Evolutionary conservation across 2,113 vertebrate genomes (phyloP), one percentile per base, ranked within the genome.

Genomic region (Channa argus): DNA sequence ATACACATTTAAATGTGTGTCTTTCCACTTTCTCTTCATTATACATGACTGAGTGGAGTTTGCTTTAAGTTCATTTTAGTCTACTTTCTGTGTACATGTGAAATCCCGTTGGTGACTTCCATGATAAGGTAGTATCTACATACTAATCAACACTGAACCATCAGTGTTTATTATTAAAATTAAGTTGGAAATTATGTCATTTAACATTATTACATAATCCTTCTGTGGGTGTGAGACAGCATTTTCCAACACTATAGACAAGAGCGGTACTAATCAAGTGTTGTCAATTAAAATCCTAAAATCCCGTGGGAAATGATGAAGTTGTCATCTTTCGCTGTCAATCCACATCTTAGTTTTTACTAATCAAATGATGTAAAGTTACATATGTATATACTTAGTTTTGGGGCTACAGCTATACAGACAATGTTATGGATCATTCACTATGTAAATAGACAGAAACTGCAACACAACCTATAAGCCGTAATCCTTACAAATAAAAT

Each of bases 21-120:
- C 10, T 54, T 6, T 60, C 5, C 44, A 15, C 43, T 49, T 77
- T 73, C 9, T 75, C 14, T 12, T 46, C 24, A 51, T 38, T 41
- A 12, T 62, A 36, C 36, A 52, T 37, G 34, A n/a, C 24, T 24
- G 24, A 24, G 24, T 24, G 24, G 14, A 54, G 34, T 73, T 60
- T 50, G 3, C 24, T 64, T 72, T 13, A 56, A 14, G 5, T 56
- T 44, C 43, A 51, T 56, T 39, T 0, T 50, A 47, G 39, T 4
- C n/a, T 59, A 2, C 38, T 3, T 4, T 64, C 3, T 55, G 6
- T 60, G 39, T 7, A 53, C 10, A 52, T 3, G 8, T 44, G 24
- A 10, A 64, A 58, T 33, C 24, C 5, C 47, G n/a, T 44, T 37
- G 11, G 2, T 55, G 3, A 15, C 44, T 63, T 58, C 2, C 38